A percentile compares a stretch with the other conserved stretches of the same genome.
Conservation (phyloP, 2,113 vertebrate genomes). For the Otis tarda region DNA sequence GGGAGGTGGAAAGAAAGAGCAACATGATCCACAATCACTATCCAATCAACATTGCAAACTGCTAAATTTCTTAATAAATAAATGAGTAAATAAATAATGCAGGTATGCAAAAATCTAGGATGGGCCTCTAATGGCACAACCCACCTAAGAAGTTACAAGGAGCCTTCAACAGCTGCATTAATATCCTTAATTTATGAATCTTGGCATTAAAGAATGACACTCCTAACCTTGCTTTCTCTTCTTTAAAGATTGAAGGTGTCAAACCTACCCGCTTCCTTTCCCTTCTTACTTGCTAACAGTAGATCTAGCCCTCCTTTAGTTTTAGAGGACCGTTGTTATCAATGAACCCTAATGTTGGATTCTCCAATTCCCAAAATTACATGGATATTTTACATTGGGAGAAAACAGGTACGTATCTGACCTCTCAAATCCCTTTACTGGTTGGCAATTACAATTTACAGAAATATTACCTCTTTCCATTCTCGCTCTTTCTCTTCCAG, state of each 20-base stretch:
- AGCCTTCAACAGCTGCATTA: neutral
- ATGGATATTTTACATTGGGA: neutral
- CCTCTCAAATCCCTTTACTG: neutral
- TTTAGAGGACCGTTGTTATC: neutral
- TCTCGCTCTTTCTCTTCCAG: conserved; percentile 71
- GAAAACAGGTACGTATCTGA: neutral
- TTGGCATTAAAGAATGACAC: neutral
- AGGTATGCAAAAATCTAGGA: neutral
- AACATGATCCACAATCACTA: neutral
- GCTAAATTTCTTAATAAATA: neutral
- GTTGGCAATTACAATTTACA: neutral
- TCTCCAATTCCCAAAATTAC: neutral
- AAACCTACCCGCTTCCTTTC: neutral
- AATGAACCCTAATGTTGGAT: neutral
- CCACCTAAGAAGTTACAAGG: neutral
- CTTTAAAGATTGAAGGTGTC: neutral
- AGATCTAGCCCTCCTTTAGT: neutral
- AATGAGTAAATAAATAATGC: neutral
- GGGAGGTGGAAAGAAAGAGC: no score
- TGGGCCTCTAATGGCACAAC: neutral
- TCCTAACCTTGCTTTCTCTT: neutral
- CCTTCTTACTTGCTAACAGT: neutral
- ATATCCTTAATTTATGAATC: neutral
- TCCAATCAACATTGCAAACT: neutral
- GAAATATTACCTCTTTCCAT: conserved; percentile 80